Evolutionary conservation across 2,113 vertebrate genomes (phyloP).

Genomic region (Chloroceryle aenea): DNA sequence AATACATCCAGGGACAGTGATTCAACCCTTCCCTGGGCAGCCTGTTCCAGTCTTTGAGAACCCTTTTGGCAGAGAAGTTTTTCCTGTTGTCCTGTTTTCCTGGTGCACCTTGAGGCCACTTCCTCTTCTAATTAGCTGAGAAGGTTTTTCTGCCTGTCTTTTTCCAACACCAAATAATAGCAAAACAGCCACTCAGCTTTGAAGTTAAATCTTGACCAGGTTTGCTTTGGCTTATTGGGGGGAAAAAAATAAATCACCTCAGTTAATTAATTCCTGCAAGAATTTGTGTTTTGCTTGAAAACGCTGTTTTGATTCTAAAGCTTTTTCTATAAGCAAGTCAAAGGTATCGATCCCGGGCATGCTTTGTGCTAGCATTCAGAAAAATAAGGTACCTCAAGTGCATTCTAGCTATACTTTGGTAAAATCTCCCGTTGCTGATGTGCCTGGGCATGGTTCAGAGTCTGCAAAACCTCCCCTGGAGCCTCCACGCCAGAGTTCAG

Average conservation of each 20-base stretch:
- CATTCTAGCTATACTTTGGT: rapidly evolving
- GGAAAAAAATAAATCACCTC: not conserved
- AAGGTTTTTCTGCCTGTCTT: not conserved
- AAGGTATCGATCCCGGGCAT: not conserved
- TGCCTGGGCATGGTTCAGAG: rapidly evolving
- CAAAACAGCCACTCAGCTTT: not conserved
- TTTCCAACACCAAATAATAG: not conserved
- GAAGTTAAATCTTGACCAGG: not conserved
- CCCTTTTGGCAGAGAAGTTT: too few species aligned
- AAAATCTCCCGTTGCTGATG: not conserved
- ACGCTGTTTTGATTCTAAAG: not conserved
- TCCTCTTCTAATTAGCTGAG: too few species aligned
- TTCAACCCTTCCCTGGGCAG: too few species aligned
- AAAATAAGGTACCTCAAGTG: not conserved
- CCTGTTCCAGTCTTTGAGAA: too few species aligned
- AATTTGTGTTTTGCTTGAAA: not conserved
- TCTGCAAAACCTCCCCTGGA: not conserved
- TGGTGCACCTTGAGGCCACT: too few species aligned
- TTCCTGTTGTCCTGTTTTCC: too few species aligned
- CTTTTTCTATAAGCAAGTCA: not conserved
- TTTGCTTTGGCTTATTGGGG: not conserved
- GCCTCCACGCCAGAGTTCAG: not conserved
- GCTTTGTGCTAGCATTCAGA: not conserved
- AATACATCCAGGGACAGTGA: too few species aligned
- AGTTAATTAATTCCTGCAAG: not conserved